Conservation (phyloP, 2,797 vertebrate genomes). For the Clarias laeviceps region DNA sequence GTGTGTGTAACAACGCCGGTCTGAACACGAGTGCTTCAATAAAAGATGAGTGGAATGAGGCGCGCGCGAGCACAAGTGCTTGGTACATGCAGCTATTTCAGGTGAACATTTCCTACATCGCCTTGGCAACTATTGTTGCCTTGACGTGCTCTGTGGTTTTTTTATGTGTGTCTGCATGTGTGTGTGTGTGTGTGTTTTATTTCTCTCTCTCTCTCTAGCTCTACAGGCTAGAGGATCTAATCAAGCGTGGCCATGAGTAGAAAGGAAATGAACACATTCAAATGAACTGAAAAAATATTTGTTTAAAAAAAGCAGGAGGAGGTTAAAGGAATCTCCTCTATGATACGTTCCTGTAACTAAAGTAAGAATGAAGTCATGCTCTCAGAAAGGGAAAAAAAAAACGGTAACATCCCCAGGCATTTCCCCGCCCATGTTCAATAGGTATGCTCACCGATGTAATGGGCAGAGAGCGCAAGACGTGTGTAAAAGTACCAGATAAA, state of each 20-base stretch:
- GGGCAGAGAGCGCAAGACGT: not conserved
- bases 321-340: not conserved
- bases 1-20: conserved; percentile 10
- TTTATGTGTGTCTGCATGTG: not conserved
- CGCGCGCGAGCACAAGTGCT: conserved; percentile 10
- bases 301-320: not conserved
- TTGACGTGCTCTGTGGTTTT: conserved; percentile 39
- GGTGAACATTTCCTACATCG: conserved; percentile 54
- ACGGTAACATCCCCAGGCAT: conserved; percentile 15
- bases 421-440: conserved; percentile 20
- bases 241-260: conserved; percentile 24
- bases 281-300: not conserved
- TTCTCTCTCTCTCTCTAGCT: not conserved
- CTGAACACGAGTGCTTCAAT: conserved; percentile 38
- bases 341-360: conserved; percentile 35
- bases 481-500: not conserved
- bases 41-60: conserved; percentile 48
- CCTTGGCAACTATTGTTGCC: conserved; percentile 53
- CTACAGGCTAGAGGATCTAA: conserved; percentile 33
- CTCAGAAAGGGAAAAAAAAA: not conserved
- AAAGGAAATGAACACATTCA: conserved; percentile 19
- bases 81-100: conserved; percentile 51
- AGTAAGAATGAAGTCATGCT: conserved; percentile 1
- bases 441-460: not conserved
- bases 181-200: conserved; percentile 13